Percentiles rank a stretch among this genome's conserved stretches.
Evolutionary conservation across 2,797 vertebrate species (phyloP).

Genomic region (Alcedo atthis): DNA sequence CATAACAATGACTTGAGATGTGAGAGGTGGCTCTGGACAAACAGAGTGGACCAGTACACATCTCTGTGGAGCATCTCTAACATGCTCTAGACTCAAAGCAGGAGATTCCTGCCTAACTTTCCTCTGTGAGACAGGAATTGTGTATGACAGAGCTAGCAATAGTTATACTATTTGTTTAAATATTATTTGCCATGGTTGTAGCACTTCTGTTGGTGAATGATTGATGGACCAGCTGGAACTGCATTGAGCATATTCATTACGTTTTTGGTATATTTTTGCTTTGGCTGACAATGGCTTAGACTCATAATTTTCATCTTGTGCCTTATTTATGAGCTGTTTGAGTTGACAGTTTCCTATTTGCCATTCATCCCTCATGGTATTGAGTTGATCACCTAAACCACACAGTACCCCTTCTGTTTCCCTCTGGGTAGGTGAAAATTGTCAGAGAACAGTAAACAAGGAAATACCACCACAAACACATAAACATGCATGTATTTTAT

Average conservation of each 20-base stretch:
- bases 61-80: neutral
- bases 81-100: neutral
- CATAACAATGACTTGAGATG: neutral
- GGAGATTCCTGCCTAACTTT: neutral
- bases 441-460: constrained; percentile 51
- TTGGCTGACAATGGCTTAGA: constrained; percentile 20
- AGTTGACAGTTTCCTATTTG: constrained; percentile 25
- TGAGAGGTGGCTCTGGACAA: neutral
- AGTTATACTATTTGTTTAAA: neutral
- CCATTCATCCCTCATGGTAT: neutral
- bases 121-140: neutral
- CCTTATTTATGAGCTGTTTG: constrained; percentile 61
- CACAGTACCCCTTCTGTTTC: constrained; percentile 38
- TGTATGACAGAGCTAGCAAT: neutral
- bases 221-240: constrained; percentile 29
- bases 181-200: constrained; percentile 5
- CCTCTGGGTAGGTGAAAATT: neutral
- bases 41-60: rapidly evolving
- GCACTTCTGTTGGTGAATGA: constrained; percentile 23
- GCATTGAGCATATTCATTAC: neutral
- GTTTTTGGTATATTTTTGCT: constrained; percentile 26
- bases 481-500: neutral
- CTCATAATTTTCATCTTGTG: constrained; percentile 26
- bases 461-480: neutral
- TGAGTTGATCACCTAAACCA: constrained; percentile 43